Conservation (phyloP, 2,888 invertebrate species). For the Bunonema sp. region DNA sequence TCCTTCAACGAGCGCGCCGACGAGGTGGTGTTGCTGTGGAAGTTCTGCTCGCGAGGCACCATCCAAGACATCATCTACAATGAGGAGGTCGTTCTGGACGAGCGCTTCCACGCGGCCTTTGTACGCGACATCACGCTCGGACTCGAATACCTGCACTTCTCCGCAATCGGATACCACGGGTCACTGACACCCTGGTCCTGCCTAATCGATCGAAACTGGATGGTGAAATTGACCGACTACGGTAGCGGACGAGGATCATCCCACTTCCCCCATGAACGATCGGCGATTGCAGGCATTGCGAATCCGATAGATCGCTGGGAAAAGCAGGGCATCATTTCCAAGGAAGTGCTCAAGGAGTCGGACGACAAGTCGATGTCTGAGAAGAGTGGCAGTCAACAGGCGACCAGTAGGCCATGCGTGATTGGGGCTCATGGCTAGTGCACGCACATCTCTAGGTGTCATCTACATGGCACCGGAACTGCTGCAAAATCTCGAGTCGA, state of each 20-base stretch:
- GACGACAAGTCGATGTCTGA: too few species aligned
- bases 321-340: constrained; percentile 24
- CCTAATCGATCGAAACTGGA: constrained; percentile 40
- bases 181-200: constrained; percentile 36
- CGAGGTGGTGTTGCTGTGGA: constrained; percentile 31
- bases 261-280: background rate
- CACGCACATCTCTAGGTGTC: constrained; percentile 10
- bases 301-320: constrained; percentile 39
- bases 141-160: constrained; percentile 36
- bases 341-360: constrained; percentile 28
- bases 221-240: constrained; percentile 38
- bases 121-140: constrained; percentile 86
- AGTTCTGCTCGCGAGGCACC: constrained; percentile 40
- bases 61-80: constrained; percentile 81
- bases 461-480: constrained; percentile 29
- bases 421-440: background rate
- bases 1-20: constrained; percentile 42
- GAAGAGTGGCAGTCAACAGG: constrained; percentile 27
- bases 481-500: constrained; percentile 27
- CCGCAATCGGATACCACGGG: constrained; percentile 36
- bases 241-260: constrained; percentile 8
- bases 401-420: constrained; percentile 12
- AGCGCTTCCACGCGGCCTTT: constrained; percentile 87
- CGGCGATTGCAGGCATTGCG: constrained; percentile 19
- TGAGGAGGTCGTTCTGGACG: constrained; percentile 86